Percentiles rank a stretch among this genome's conserved stretches.
Conservation (phyloP, 2,888 invertebrate genomes). For the Empis stercorea region DNA sequence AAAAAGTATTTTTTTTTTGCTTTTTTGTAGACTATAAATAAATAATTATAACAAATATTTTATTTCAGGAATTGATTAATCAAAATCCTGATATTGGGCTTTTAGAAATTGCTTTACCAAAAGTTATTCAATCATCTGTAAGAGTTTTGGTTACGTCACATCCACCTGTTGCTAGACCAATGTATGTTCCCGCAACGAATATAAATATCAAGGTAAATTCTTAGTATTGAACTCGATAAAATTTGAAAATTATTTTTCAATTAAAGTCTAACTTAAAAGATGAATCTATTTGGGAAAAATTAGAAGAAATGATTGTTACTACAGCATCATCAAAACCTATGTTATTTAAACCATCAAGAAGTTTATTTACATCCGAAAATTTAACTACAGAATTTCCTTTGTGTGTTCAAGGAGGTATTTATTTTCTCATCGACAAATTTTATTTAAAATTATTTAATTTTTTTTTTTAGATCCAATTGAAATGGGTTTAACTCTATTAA, state of each 20-base stretch:
- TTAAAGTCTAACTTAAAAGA: constrained; percentile 30
- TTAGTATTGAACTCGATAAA: background rate
- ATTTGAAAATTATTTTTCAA: background rate
- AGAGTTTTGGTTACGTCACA: constrained; percentile 45
- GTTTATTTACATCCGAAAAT: constrained; percentile 54
- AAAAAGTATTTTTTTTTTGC: constrained; percentile 45
- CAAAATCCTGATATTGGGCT: constrained; percentile 34
- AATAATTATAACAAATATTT: background rate
- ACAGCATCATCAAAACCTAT: constrained; percentile 54
- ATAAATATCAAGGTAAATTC: constrained; percentile 26
- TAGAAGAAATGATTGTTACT: constrained; percentile 65
- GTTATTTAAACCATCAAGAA: constrained; percentile 66
- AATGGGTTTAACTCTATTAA: constrained; percentile 41
- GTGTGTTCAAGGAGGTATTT: constrained; percentile 55
- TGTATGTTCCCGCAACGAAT: constrained; percentile 29
- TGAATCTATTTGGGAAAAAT: constrained; percentile 50
- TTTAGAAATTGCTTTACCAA: constrained; percentile 61
- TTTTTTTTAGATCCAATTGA: constrained; percentile 57
- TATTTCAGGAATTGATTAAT: constrained; percentile 26
- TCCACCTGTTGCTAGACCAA: constrained; percentile 22
- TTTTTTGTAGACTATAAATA: no score
- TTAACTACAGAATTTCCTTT: constrained; percentile 53
- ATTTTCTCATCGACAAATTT: background rate
- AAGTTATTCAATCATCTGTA: constrained; percentile 52
- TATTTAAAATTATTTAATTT: background rate